Percentiles rank a stretch among this genome's conserved stretches.
Evolutionary conservation across 2,797 vertebrate genomes (phyloP).

Genomic region (Pipistrellus nathusii): DNA sequence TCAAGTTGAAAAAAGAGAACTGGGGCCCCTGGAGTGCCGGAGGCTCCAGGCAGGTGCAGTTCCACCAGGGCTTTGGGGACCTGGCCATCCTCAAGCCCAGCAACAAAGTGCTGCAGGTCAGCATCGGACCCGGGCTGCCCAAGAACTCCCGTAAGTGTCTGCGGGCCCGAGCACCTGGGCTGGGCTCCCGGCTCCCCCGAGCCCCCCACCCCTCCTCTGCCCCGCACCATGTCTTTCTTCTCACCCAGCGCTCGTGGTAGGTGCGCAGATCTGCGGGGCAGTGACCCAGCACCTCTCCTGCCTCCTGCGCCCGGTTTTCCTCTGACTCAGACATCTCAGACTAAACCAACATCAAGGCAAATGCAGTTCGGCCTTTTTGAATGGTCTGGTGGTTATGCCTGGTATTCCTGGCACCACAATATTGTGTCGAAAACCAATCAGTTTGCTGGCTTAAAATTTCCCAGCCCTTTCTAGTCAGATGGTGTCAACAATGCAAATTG

Average conservation of each 20-base stretch:
- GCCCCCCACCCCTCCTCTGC: neutral
- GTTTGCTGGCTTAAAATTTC: neutral
- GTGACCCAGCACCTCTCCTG: neutral
- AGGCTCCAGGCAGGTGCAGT: conserved; percentile 95
- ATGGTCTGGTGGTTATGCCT: rapidly evolving
- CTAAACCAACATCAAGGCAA: neutral
- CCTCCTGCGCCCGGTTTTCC: neutral
- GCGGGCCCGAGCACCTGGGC: rapidly evolving
- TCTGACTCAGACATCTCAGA: neutral
- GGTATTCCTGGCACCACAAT: neutral
- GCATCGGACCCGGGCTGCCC: conserved; percentile 95
- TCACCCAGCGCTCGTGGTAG: rapidly evolving
- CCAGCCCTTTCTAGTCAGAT: neutral
- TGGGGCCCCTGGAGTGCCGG: conserved; percentile 97
- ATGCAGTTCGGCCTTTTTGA: neutral
- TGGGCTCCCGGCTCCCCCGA: neutral
- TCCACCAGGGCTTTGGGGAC: conserved; percentile 94
- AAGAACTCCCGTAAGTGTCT: conserved; percentile 96
- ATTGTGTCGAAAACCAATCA: neutral
- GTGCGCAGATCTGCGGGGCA: neutral
- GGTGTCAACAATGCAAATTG: neutral
- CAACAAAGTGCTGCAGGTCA: conserved; percentile 97
- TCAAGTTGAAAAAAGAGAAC: conserved; percentile 98
- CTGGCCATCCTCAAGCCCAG: conserved; percentile 93
- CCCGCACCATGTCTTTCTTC: neutral